A percentile compares a stretch with the other conserved stretches of the same genome.
Conservation (phyloP, 2,888 invertebrate species). For the Fissipunctia ypsillon region DNA sequence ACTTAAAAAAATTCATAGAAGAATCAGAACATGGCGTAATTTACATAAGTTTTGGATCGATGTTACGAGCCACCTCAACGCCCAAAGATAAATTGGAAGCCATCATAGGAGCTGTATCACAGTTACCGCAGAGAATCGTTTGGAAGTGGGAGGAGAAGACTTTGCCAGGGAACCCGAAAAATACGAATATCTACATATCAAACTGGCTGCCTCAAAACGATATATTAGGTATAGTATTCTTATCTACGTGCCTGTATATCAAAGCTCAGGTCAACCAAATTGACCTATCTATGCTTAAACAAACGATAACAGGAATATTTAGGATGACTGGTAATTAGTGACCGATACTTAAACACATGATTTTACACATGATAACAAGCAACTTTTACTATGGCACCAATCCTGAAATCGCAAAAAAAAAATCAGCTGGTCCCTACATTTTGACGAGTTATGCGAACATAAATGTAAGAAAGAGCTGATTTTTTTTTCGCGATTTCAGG, state of each 20-base stretch:
- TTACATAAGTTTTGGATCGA: constrained; percentile 94
- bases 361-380: too few species aligned
- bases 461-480: too few species aligned
- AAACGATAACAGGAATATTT: not conserved
- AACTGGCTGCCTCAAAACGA: constrained; percentile 93
- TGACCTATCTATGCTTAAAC: not conserved
- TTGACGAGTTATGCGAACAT: too few species aligned
- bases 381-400: too few species aligned
- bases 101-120: constrained; percentile 91
- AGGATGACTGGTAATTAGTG: too few species aligned
- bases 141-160: constrained; percentile 94
- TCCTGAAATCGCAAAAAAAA: too few species aligned
- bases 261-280: not conserved
- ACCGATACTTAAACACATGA: too few species aligned
- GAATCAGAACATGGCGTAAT: constrained; percentile 92
- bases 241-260: not conserved
- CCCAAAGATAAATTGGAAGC: constrained; percentile 90
- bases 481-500: too few species aligned
- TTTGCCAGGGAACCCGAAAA: constrained; percentile 90
- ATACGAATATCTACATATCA: constrained; percentile 87
- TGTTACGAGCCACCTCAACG: constrained; percentile 92
- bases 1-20: constrained; percentile 92
- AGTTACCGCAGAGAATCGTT: constrained; percentile 92
- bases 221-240: constrained; percentile 88
- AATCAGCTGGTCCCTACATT: too few species aligned